Evolutionary conservation across 2,888 invertebrate genomes (phyloP).

Genomic region (Cancer borealis): DNA sequence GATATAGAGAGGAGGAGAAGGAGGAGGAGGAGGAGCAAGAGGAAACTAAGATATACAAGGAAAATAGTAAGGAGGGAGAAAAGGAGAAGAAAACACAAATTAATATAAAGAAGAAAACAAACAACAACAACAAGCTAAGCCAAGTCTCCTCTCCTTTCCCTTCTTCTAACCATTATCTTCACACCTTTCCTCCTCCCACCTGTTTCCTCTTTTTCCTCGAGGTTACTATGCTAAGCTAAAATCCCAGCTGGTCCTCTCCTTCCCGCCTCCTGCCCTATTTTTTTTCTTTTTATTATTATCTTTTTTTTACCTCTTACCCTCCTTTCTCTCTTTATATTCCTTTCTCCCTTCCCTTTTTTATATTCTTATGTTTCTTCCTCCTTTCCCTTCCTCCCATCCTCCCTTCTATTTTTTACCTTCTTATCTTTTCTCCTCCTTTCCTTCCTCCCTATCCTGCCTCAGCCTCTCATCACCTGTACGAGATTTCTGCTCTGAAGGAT

Average conservation of each 20-base stretch:
- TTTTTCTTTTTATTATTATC: background rate
- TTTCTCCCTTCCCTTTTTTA: background rate
- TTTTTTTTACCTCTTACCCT: background rate
- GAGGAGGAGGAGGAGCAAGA: background rate
- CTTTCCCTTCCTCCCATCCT: background rate
- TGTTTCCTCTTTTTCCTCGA: background rate
- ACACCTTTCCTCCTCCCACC: background rate
- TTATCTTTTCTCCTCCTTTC: background rate
- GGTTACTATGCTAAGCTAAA: background rate
- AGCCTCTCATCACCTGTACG: background rate
- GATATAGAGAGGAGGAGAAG: background rate
- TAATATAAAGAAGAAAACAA: background rate
- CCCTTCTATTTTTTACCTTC: background rate
- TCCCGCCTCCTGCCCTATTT: background rate
- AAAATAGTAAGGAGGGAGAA: no score
- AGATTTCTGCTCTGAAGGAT: background rate
- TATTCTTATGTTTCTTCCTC: background rate
- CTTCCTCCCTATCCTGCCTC: background rate
- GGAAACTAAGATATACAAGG: background rate
- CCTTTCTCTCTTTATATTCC: background rate
- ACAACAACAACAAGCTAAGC: background rate
- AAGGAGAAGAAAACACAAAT: background rate
- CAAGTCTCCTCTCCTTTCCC: background rate
- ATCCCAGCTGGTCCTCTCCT: background rate
- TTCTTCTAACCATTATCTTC: background rate